Base-by-base conservation (phyloP, 2,797 vertebrate species). In the Tachyglossus aculeatus region DNA sequence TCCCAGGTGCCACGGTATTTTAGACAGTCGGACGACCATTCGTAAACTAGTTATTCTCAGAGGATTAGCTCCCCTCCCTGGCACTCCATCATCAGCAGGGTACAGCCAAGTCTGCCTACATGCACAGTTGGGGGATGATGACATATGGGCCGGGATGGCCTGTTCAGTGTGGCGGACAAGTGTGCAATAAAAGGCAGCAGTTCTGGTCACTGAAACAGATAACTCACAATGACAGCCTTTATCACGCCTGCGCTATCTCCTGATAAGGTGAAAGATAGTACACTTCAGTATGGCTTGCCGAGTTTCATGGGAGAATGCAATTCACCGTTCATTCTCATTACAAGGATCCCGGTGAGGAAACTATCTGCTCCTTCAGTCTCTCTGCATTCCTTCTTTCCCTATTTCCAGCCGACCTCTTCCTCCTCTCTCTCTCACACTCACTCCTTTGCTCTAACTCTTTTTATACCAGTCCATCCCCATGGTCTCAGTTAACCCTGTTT, bases 171-270 rank as follows among this genome's bases (percentile, higher is more conserved):
- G 82, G 69, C 77, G 69, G 44, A 76, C 77, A 75, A 74, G 70
- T 74, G 71, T 75, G 69, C 60, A 85, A 67, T 78, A 71, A 84
- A 72, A 36, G 60, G 81, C 37, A 80, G 64, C 64, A 78, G 72
- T 58, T 77, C 58, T 74, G 81, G 80, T 58, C 79, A 78, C 74
- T 74, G 63, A 80, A 71, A 79, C 43, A 85, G 86, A 91, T 88
- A 88, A 88, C 82, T 88, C 85, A 75, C 81, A 81, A 79, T 80
- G 84, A 83, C 84, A 75, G 41, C 60, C 78, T 75, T 54, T 88
- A 84, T 83, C 78, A 56, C 78, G 47, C 78, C 62, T 13, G 76
- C 67, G 79, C 66, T 84, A 90, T 71, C 74, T 60, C 77, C 68
- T 75, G 56, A 87, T 69, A 80, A 59, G 67, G 62, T 64, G 56